Evolutionary conservation across 2,113 vertebrate species (phyloP).

Genomic region (Anarhynchus alexandrinus): DNA sequence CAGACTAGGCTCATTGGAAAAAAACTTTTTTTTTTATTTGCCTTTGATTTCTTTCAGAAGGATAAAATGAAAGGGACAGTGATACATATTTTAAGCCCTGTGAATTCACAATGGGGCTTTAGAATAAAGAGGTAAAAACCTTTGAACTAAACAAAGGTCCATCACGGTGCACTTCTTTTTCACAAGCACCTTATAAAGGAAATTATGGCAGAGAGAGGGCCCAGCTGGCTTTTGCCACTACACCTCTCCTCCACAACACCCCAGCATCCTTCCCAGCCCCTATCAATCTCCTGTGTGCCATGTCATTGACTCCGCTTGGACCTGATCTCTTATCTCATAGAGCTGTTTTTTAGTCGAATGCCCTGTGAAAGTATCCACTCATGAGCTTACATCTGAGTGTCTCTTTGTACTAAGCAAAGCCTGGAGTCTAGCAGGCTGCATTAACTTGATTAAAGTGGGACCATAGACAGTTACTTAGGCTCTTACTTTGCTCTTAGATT

Average conservation of each 20-base stretch:
- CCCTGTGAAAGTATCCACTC: constrained; percentile 79
- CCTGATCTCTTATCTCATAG: constrained; percentile 73
- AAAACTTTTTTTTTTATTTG: constrained; percentile 67
- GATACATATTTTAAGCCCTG: constrained; percentile 98
- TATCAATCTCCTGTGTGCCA: constrained; percentile 65
- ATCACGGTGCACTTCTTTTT: constrained; percentile 83
- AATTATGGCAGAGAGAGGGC: constrained; percentile 73
- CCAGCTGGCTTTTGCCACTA: constrained; percentile 78
- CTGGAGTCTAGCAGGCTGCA: constrained; percentile 83
- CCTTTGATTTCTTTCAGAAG: constrained; percentile 94
- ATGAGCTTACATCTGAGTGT: constrained; percentile 79
- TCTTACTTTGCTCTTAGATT: constrained; percentile 90
- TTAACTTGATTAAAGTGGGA: constrained; percentile 98
- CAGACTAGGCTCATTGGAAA: constrained; percentile 79
- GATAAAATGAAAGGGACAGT: constrained; percentile 97
- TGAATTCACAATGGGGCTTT: constrained; percentile 95
- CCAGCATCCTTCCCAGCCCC: constrained; percentile 77
- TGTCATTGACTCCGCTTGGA: constrained; percentile 71
- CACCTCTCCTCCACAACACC: constrained; percentile 74
- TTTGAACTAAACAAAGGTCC: constrained; percentile 99
- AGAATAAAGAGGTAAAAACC: constrained; percentile 95
- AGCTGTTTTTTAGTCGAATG: constrained; percentile 72
- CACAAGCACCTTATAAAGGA: constrained; percentile 84
- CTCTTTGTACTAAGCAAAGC: constrained; percentile 88
- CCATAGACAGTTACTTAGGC: constrained; percentile 80